A percentile compares a stretch with the other conserved stretches of the same genome.
Conservation (phyloP, 30 jellyfish, hydroid and myxozoan genomes). For the Cassiopea xamachana region DNA sequence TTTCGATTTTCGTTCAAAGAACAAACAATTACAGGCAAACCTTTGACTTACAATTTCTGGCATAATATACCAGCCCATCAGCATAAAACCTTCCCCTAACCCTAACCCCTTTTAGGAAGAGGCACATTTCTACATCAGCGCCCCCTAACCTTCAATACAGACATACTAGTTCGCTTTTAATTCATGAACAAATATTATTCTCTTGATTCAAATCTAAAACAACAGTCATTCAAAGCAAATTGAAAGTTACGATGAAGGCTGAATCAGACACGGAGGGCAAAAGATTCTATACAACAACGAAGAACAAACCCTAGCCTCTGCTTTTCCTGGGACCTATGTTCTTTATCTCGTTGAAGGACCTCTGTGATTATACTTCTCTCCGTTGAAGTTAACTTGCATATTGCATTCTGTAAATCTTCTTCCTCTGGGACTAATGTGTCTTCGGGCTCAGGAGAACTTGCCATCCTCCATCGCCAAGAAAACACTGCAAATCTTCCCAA, state of each 20-base stretch:
- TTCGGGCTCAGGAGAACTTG: conserved; percentile 66
- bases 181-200: too few relatives aligned
- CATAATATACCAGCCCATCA: background rate
- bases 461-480: conserved; percentile 50
- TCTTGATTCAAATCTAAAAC: too few relatives aligned
- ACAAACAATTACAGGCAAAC: background rate
- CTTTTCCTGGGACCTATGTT: conserved; percentile 80
- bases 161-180: too few relatives aligned
- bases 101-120: too few relatives aligned
- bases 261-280: too few relatives aligned
- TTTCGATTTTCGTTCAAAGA: background rate
- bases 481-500: background rate
- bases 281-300: background rate
- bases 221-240: too few relatives aligned
- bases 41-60: background rate
- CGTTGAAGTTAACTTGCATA: conserved; percentile 80
- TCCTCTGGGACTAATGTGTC: conserved; percentile 62
- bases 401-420: conserved; percentile 62
- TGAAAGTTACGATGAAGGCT: too few relatives aligned
- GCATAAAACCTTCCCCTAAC: too few relatives aligned
- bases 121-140: too few relatives aligned
- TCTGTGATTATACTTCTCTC: conserved; percentile 76
- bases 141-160: too few relatives aligned
- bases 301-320: conserved; percentile 76
- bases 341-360: conserved; percentile 94